phyloP scores from a whole-genome alignment of 37 sponge, comb jelly and placozoan genomes.

The Chondrilla cf. caribensis region DNA sequence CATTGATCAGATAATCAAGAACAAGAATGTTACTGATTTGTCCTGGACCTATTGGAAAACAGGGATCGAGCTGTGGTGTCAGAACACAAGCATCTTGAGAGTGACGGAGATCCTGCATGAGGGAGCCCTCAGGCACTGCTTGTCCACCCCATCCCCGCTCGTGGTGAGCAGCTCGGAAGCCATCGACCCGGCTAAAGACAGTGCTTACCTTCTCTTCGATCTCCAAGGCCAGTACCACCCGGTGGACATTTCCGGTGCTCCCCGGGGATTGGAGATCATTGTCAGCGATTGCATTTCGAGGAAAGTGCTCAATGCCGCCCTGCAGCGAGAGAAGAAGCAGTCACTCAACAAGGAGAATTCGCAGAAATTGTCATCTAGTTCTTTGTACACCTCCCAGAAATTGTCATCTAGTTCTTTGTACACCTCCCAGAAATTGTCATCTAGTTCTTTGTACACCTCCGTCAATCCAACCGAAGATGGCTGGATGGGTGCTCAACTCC shows the following conservation, averaged over 20 bases:
- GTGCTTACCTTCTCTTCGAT: constrained; percentile 60
- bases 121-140: constrained; percentile 50
- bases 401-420: neutral
- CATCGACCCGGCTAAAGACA: constrained; percentile 52
- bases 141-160: constrained; percentile 38
- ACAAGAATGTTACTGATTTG: constrained; percentile 20
- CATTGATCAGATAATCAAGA: constrained; percentile 26
- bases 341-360: neutral
- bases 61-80: constrained; percentile 85
- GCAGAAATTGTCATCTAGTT: neutral
- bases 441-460: neutral
- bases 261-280: constrained; percentile 70
- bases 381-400: too few relatives aligned
- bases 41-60: constrained; percentile 93
- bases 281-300: constrained; percentile 67
- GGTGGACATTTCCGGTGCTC: constrained; percentile 42
- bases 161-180: constrained; percentile 29
- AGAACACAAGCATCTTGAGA: constrained; percentile 62
- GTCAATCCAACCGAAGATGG: constrained; percentile 6
- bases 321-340: neutral
- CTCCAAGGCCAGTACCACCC: constrained; percentile 56
- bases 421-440: neutral
- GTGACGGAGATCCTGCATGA: constrained; percentile 66
- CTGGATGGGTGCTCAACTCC: constrained; percentile 80
- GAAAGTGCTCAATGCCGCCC: constrained; percentile 20